Evolutionary conservation across 2,888 invertebrate genomes (phyloP), one percentile per base, ranked within the genome.

Genomic region (Micoletzkya japonica): DNA sequence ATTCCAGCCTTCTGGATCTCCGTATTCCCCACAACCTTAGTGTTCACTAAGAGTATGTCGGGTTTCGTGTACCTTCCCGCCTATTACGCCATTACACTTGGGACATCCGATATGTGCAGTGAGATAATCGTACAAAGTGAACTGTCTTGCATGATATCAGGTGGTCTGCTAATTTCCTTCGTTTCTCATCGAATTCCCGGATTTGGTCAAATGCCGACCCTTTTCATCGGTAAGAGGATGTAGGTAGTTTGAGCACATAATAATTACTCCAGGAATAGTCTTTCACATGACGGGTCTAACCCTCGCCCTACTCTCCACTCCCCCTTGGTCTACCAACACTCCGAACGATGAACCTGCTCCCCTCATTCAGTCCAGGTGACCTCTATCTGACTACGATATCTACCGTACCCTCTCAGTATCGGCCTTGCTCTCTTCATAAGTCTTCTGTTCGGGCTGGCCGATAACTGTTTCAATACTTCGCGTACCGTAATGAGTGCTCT

Each of bases 161-260:
- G 74, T n/a, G 72, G 77, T 72, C 54, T 44, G 28, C 39, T 67
- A 37, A 24, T 30, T n/a, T 26, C 30, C 2, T 57, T 57, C 7
- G 37, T 77, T 67, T 73, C 71, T 36, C 63, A 73, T 32, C 52
- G 72, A 34, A 66, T 72, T 68, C 70, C 73, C 20, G 74, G 74
- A 30, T 78, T 78, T 56, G 72, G 76, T 4, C 66, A 76, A 26
- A 71, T 72, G 52, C 78, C 78, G 17, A 73, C 75, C 14, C 74
- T 74, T 72, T 34, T 54, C 0, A 76, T 78, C 17, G 76, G 75
- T 0, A 64, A 68, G 20, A 63, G 0, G 49, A 70, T 52, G n/a
- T n/a, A n/a, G n/a, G n/a, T n/a, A n/a, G n/a, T n/a, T n/a, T n/a
- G 20, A 44, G 44, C 10, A 44, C 10, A 44, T 44, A 20, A 44